phyloP scores from a whole-genome alignment of 2,888 invertebrate species.

The Nymphalis polychloros region DNA sequence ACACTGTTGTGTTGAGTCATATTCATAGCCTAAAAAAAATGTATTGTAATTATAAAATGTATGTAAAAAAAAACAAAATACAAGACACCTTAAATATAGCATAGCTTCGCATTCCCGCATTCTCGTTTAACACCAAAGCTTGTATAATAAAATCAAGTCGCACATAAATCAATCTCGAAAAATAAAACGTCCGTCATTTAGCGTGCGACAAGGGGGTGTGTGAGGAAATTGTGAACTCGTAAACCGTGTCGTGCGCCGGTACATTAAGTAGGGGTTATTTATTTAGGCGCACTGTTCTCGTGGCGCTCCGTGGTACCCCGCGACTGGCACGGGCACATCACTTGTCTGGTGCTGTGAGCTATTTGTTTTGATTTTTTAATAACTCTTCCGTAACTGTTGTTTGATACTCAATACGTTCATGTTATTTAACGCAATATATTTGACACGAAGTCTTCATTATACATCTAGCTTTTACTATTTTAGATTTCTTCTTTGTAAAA shows the following conservation, averaged over 20 bases:
- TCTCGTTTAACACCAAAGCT: conserved; percentile 7
- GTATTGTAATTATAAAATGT: no score
- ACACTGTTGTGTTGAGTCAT: no score
- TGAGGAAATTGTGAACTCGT: conserved; percentile 65
- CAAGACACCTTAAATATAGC: no score
- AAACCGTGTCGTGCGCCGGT: conserved; percentile 67
- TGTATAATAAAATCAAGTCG: conserved; percentile 30
- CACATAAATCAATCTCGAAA: conserved; percentile 47
- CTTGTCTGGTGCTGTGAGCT: conserved; percentile 38
- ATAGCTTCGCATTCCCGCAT: not conserved
- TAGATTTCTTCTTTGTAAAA: no score
- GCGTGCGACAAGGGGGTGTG: conserved; percentile 52
- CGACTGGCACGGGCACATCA: conserved; percentile 52
- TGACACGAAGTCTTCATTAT: not conserved
- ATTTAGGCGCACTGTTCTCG: conserved; percentile 66
- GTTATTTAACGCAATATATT: conserved; percentile 4
- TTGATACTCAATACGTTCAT: conserved; percentile 1
- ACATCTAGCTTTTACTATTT: not conserved
- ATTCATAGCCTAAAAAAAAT: no score
- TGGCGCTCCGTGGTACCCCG: conserved; percentile 57
- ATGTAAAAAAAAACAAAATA: no score
- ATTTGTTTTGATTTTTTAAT: conserved; percentile 32
- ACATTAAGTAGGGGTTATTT: conserved; percentile 78
- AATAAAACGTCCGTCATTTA: conserved; percentile 51
- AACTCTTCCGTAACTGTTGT: conserved; percentile 20